Evolutionary conservation across 1,140 invertebrate genomes (phyloP).

Genomic region (Epicauta chinensis): DNA sequence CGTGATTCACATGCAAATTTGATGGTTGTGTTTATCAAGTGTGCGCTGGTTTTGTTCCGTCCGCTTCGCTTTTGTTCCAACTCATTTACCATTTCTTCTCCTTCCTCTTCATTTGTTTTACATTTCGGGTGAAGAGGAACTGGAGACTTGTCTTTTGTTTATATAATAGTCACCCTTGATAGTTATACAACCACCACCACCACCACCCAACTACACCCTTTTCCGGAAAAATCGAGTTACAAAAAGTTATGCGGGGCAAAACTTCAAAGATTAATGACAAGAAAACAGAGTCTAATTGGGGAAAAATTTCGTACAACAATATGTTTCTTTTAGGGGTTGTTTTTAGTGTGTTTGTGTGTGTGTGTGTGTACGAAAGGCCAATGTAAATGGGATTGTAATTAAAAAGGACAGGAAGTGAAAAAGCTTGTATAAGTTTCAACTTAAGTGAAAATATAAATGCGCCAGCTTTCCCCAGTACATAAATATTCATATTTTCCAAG

Average conservation of each 20-base stretch:
- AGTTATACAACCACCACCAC: too few species aligned
- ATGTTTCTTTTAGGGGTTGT: not conserved
- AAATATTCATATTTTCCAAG: constrained; percentile 23
- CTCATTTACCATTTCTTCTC: constrained; percentile 35
- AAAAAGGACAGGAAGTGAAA: constrained; percentile 27
- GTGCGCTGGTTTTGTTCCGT: constrained; percentile 24
- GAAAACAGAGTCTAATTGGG: too few species aligned
- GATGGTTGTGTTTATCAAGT: constrained; percentile 36
- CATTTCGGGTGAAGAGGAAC: too few species aligned
- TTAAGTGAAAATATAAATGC: constrained; percentile 28
- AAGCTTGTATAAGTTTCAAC: constrained; percentile 28
- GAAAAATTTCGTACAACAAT: too few species aligned
- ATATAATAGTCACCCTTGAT: constrained; percentile 1
- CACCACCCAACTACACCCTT: too few species aligned
- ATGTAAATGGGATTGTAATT: constrained; percentile 12
- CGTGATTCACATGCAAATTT: constrained; percentile 36
- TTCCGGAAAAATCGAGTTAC: too few species aligned
- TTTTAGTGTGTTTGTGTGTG: constrained; percentile 23
- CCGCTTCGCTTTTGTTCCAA: constrained; percentile 34
- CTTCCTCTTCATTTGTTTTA: constrained; percentile 36
- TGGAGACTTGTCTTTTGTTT: constrained; percentile 27
- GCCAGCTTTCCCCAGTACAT: constrained; percentile 12
- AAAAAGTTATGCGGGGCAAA: too few species aligned
- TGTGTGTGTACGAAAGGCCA: not conserved
- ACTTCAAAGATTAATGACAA: too few species aligned